Conservation (phyloP, 1,140 invertebrate genomes). For the Melitaea cinxia region DNA sequence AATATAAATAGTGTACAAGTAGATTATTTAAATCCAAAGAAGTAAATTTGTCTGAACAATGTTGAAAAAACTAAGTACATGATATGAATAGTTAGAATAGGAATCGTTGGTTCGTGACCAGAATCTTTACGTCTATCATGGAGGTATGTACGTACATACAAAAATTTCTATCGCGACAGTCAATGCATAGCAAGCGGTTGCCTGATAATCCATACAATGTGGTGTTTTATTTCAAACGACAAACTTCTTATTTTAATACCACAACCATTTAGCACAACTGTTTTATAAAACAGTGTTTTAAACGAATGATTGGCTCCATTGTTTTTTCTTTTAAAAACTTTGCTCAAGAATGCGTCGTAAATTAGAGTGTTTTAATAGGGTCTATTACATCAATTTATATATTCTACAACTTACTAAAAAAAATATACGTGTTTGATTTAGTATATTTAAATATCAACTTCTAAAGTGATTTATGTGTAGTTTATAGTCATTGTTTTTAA, state of each 20-base stretch:
- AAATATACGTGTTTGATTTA: no score
- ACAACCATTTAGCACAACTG: not conserved
- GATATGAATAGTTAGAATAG: conserved; percentile 60
- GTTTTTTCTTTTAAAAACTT: not conserved
- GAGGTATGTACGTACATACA: conserved; percentile 24
- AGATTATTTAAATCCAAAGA: conserved; percentile 17
- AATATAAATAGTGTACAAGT: conserved; percentile 39
- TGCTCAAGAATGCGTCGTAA: not conserved
- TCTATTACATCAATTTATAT: not conserved
- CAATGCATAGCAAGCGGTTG: conserved; percentile 48
- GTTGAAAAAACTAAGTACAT: conserved; percentile 48
- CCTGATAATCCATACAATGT: conserved; percentile 1
- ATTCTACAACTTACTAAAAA: not conserved
- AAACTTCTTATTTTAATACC: not conserved
- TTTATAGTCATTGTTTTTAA: no score
- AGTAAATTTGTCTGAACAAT: conserved; percentile 12
- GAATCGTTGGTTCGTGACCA: conserved; percentile 68
- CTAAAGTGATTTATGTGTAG: no score
- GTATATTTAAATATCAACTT: no score
- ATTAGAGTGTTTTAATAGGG: not conserved
- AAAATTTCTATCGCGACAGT: conserved; percentile 53
- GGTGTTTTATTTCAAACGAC: not conserved
- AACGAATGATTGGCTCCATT: no score
- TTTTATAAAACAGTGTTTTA: no score
- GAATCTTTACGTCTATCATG: conserved; percentile 59